phyloP scores from a whole-genome alignment of 2,113 vertebrate genomes.

The Pogona vitticeps region DNA sequence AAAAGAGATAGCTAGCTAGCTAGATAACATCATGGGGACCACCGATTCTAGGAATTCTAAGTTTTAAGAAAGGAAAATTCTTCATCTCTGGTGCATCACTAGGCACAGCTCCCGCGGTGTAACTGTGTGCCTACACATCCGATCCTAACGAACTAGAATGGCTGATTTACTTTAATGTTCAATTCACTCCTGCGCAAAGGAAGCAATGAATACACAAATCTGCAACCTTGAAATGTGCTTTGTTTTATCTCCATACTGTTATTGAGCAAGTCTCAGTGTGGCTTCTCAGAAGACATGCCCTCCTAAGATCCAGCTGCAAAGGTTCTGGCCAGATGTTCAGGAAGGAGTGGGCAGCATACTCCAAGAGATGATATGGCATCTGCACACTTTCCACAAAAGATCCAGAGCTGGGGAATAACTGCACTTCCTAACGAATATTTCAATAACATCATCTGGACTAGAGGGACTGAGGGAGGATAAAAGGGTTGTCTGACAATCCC shows the following conservation, averaged over 20 bases:
- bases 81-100: too few relatives aligned
- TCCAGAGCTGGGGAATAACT: slow-evolving; percentile 5
- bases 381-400: background rate
- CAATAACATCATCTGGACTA: background rate
- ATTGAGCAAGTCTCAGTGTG: background rate
- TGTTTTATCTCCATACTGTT: background rate
- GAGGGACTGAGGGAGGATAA: background rate
- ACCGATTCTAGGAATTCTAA: too few relatives aligned
- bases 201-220: background rate
- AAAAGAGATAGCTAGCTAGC: too few relatives aligned
- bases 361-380: background rate
- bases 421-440: background rate
- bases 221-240: background rate
- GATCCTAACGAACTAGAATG: too few relatives aligned
- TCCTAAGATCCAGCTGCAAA: slow-evolving; percentile 13
- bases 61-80: too few relatives aligned
- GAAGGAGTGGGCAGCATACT: slow-evolving; percentile 20
- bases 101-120: too few relatives aligned
- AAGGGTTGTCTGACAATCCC: background rate
- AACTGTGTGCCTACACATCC: too few relatives aligned
- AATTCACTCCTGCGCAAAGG: background rate
- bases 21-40: too few relatives aligned
- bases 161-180: too few relatives aligned
- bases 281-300: slow-evolving; percentile 5
- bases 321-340: slow-evolving; percentile 27